A percentile compares a stretch with the other conserved stretches of the same genome.
phyloP scores from a whole-genome alignment of 2,113 vertebrate genomes.

The Ctenodactylus gundi region DNA sequence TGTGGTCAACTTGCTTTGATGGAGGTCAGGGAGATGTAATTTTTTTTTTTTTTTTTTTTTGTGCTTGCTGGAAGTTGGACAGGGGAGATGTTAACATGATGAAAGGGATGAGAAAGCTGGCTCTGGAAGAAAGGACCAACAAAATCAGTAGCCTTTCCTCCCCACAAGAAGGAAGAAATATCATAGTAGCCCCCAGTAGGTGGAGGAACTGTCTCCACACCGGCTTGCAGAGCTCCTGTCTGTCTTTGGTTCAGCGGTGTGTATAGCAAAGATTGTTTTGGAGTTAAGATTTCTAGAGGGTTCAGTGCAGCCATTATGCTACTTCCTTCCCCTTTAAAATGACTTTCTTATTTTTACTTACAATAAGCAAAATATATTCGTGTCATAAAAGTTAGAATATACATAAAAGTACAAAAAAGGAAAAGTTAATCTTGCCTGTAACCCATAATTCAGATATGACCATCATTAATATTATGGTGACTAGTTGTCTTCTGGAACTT shows the following conservation, averaged over 20 bases:
- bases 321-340: not conserved
- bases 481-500: not conserved
- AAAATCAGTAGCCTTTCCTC: slow-evolving; percentile 48
- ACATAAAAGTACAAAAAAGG: not conserved
- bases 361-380: not conserved
- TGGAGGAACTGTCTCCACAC: not conserved
- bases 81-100: not conserved
- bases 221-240: not conserved
- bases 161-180: not conserved
- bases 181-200: not conserved
- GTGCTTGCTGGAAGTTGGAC: not conserved
- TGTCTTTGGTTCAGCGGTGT: not conserved
- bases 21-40: not conserved
- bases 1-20: not conserved
- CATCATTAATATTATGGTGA: not conserved
- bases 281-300: not conserved
- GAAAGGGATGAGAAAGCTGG: not conserved
- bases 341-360: not conserved
- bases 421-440: not conserved
- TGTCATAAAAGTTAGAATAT: not conserved
- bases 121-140: slow-evolving; percentile 4
- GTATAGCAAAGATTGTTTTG: not conserved
- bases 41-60: slow-evolving; percentile 30
- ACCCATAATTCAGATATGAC: not conserved
- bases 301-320: not conserved